These are phyloP conservation scores for Prorops nasuta DNA, from an alignment of 1,140 invertebrate species.

Conservation along the genomic window DNA sequence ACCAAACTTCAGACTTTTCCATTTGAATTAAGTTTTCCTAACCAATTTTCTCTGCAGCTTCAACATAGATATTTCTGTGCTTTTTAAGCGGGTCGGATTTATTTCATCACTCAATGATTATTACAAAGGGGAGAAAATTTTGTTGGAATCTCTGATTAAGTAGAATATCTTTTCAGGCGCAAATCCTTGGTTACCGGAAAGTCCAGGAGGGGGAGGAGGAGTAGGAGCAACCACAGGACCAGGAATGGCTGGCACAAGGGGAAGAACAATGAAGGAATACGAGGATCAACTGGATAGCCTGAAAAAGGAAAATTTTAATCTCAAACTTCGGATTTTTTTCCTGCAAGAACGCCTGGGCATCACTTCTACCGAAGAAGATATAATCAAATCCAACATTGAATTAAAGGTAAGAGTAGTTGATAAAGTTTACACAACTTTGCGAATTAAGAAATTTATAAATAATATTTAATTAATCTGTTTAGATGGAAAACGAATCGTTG, in stretches of 20 bases:
- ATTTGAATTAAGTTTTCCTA: too few species aligned
- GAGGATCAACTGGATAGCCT: conserved; percentile 81
- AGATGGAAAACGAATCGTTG: conserved; percentile 77
- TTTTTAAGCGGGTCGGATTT: too few species aligned
- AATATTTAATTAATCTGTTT: conserved; percentile 26
- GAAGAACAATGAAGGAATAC: conserved; percentile 83
- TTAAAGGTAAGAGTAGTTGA: conserved; percentile 63
- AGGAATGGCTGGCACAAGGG: conserved; percentile 45
- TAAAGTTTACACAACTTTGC: too few species aligned
- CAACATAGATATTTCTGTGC: too few species aligned
- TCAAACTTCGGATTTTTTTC: conserved; percentile 88
- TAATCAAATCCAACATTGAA: conserved; percentile 74
- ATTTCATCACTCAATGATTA: too few species aligned
- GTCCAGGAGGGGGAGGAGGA: too few species aligned
- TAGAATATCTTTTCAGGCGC: conserved; percentile 41
- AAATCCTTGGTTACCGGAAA: conserved; percentile 36
- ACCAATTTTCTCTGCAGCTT: too few species aligned
- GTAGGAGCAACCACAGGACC: conserved; percentile 16
- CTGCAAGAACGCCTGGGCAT: conserved; percentile 80
- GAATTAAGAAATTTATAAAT: not conserved
- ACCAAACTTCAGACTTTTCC: too few species aligned
- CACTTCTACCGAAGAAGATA: conserved; percentile 60
- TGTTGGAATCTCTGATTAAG: too few species aligned
- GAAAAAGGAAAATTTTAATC: conserved; percentile 89
- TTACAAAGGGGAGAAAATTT: too few species aligned